Base-by-base conservation (phyloP, 2,797 vertebrate genomes). In the Erpetoichthys calabaricus region DNA sequence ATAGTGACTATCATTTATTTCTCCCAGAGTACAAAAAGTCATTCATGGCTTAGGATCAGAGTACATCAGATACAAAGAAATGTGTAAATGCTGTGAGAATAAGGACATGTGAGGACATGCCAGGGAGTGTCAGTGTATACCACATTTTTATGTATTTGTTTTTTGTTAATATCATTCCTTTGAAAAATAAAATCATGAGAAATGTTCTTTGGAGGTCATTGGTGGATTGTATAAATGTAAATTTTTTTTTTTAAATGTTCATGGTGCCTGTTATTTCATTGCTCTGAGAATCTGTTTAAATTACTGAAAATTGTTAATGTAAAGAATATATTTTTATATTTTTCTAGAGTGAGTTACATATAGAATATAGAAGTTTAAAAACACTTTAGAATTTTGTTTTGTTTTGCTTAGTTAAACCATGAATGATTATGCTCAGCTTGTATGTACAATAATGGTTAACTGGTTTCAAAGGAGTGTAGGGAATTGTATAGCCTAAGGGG, bases 1-100 rank as follows among this genome's bases (percentile, higher is more conserved):
- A 82, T 78, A 71, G 76, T 74, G 77, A 79, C 70, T 74, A 77
- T 76, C 61, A 73, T 79, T 82, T 82, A 79, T 84, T 80, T 80
- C 68, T 73, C 78, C 74, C 74, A 67, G 69, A 79, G 71, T 75
- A 68, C 67, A 67, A 75, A 68, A 75, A 77, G 79, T 78, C 71
- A 74, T 71, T 75, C 75, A 62, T 80, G 74, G 70, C 69, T 60
- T 78, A 78, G 66, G 73, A 67, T 76, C 71, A 59, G 67, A 73
- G 75, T 74, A 74, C 75, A 70, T 70, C 74, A 75, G 68, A 63
- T 73, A 68, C 71, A 71, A 67, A 72, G 62, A 75, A 77, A 73
- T 55, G 66, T 68, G 64, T 71, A 76, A 74, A 63, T 67, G 60
- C 59, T 41, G 47, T 65, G 72, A 75, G 81, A 72, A 67, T 72